Evolutionary conservation across 2,113 vertebrate species (phyloP).

Genomic region (Fukomys damarensis): DNA sequence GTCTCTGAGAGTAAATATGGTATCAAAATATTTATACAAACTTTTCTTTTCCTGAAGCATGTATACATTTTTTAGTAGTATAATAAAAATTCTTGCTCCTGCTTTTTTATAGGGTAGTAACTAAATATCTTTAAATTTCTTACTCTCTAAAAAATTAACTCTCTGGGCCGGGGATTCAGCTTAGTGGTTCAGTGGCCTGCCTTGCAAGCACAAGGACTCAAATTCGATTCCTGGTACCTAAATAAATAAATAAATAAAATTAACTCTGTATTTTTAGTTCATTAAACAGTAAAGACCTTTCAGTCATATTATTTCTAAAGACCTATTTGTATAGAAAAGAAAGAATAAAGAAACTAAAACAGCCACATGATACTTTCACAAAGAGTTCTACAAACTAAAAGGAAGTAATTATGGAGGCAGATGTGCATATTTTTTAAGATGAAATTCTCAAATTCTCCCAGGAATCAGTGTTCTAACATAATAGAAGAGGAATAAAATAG

Average conservation of each 20-base stretch:
- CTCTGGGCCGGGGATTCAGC: no score
- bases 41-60: background rate
- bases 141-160: background rate
- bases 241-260: no score
- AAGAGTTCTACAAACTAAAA: background rate
- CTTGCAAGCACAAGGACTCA: no score
- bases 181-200: no score
- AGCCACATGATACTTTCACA: background rate
- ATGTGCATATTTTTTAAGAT: background rate
- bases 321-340: background rate
- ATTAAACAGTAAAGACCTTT: background rate
- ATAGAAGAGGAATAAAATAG: background rate
- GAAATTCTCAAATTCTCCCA: background rate
- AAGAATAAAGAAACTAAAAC: background rate
- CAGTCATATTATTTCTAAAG: background rate
- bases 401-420: background rate
- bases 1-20: background rate
- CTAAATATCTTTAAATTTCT: background rate
- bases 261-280: conserved; percentile 1
- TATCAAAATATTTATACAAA: background rate
- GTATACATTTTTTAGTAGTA: background rate
- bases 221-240: no score
- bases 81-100: background rate
- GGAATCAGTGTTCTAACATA: background rate
- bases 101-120: background rate